phyloP scores from a whole-genome alignment of 2,888 invertebrate species.

The Drosophila paramelanica region DNA sequence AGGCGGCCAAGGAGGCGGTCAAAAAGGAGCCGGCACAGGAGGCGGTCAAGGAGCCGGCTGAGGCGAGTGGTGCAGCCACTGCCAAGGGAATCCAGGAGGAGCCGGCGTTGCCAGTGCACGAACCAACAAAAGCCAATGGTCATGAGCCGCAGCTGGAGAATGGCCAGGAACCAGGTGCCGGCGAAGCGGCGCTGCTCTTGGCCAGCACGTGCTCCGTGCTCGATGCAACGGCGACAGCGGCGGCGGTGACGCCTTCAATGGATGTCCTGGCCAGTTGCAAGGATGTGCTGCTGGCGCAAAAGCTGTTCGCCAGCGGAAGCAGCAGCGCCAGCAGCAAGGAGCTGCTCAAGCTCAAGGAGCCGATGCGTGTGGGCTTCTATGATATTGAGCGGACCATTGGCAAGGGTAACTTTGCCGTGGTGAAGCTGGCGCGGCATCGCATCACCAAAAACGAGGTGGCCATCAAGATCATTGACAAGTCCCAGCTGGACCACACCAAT shows the following conservation, averaged over 20 bases:
- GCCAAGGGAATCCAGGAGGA: neutral
- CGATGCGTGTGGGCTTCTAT: constrained; percentile 97
- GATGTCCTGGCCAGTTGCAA: constrained; percentile 70
- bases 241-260: constrained; percentile 59
- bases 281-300: constrained; percentile 63
- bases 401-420: constrained; percentile 99
- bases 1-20: constrained; percentile 30
- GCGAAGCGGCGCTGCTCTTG: neutral
- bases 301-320: constrained; percentile 62
- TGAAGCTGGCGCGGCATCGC: constrained; percentile 98
- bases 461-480: constrained; percentile 98
- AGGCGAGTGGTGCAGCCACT: neutral
- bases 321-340: constrained; percentile 65
- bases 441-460: constrained; percentile 99
- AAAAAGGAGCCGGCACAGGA: constrained; percentile 3
- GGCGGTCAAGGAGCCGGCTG: constrained; percentile 16
- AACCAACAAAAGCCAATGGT: constrained; percentile 1
- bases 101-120: neutral
- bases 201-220: constrained; percentile 5
- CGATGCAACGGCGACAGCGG: constrained; percentile 40
- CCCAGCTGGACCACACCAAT: constrained; percentile 95
- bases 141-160: constrained; percentile 3
- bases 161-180: neutral
- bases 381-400: constrained; percentile 99
- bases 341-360: constrained; percentile 86